A percentile compares a stretch with the other conserved stretches of the same genome.
These are phyloP conservation scores for Drosophila albomicans DNA, from an alignment of 1,140 invertebrate genomes.

Conservation along the genomic window DNA sequence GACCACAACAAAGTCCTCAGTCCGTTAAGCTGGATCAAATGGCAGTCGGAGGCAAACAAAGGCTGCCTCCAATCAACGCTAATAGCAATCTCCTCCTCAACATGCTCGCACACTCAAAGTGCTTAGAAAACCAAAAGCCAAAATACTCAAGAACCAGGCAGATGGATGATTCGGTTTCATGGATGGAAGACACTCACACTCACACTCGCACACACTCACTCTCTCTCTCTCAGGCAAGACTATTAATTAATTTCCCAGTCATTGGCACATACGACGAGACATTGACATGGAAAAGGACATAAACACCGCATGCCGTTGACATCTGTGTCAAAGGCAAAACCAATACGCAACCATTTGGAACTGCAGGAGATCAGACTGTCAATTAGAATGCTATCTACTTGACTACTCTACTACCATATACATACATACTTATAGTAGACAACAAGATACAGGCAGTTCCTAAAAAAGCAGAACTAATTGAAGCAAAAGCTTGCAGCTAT, in stretches of 20 bases:
- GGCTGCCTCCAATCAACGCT: conserved; percentile 72
- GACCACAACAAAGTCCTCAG: conserved; percentile 64
- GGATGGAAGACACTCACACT: not conserved
- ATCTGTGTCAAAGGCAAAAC: conserved; percentile 72
- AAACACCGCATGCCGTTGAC: conserved; percentile 68
- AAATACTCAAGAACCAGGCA: conserved; percentile 51
- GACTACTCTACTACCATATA: not conserved
- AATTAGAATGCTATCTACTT: conserved; percentile 18
- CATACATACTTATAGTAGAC: not conserved
- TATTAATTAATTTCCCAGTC: conserved; percentile 79
- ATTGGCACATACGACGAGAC: conserved; percentile 41
- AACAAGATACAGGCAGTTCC: not conserved
- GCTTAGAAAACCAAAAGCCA: conserved; percentile 77
- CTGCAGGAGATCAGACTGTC: conserved; percentile 21
- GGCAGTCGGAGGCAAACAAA: conserved; percentile 63
- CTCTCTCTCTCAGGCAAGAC: conserved; percentile 43
- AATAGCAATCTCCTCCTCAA: conserved; percentile 61
- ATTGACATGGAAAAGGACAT: conserved; percentile 44
- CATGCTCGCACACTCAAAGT: conserved; percentile 54
- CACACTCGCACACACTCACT: conserved; percentile 7
- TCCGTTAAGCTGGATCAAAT: conserved; percentile 57
- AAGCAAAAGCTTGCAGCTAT: not conserved
- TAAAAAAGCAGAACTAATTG: conserved; percentile 9
- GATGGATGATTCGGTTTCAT: conserved; percentile 14
- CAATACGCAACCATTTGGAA: conserved; percentile 52